Conservation (phyloP, 2,888 invertebrate genomes). For the Lapara coniferarum region DNA sequence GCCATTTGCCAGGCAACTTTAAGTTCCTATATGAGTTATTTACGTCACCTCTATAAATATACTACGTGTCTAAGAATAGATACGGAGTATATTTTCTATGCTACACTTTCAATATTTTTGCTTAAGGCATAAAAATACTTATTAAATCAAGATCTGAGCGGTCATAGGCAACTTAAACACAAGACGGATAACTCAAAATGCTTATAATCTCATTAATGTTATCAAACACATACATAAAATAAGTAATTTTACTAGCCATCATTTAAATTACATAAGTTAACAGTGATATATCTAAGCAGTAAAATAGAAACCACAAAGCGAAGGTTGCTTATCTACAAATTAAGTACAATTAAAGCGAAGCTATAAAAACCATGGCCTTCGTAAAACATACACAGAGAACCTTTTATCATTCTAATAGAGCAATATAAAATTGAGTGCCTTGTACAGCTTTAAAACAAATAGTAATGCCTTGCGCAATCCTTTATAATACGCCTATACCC, state of each 20-base stretch:
- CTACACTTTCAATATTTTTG: too few species aligned
- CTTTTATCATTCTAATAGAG: slow-evolving; percentile 36
- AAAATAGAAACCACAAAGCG: slow-evolving; percentile 30
- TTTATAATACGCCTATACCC: slow-evolving; percentile 27
- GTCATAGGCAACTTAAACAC: too few species aligned
- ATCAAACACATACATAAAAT: not conserved
- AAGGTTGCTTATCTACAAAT: slow-evolving; percentile 40
- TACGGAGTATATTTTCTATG: too few species aligned
- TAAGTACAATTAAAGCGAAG: slow-evolving; percentile 31
- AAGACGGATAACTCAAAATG: not conserved
- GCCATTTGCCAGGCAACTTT: too few species aligned
- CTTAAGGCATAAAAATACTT: too few species aligned
- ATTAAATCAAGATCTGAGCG: too few species aligned
- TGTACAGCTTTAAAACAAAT: slow-evolving; percentile 37
- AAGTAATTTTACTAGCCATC: not conserved
- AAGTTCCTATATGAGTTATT: too few species aligned
- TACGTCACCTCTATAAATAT: too few species aligned
- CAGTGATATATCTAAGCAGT: not conserved
- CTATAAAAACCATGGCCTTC: slow-evolving; percentile 34
- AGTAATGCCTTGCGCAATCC: slow-evolving; percentile 23
- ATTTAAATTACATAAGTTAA: not conserved
- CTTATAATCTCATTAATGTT: slow-evolving; percentile 2
- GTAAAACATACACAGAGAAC: slow-evolving; percentile 29
- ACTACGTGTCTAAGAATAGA: too few species aligned
- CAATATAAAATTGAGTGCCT: slow-evolving; percentile 38